phyloP scores from a whole-genome alignment of 1,140 invertebrate species.

The Adoxophyes honmai region DNA sequence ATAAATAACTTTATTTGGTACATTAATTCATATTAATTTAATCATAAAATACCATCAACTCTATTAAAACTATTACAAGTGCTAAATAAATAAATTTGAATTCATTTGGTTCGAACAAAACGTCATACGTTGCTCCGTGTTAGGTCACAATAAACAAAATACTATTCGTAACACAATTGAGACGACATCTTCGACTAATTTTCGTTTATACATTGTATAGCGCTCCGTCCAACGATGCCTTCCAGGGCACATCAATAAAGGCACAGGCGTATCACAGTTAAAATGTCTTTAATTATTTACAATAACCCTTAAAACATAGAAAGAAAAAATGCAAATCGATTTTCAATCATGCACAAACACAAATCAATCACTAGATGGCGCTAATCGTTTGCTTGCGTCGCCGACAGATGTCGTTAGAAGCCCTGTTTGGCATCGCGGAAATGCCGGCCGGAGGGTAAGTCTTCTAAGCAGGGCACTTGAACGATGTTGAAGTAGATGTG shows the following conservation, averaged over 20 bases:
- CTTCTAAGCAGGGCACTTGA: constrained; percentile 86
- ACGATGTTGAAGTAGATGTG: constrained; percentile 93
- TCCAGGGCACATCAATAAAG: constrained; percentile 33
- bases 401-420: constrained; percentile 61
- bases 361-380: constrained; percentile 54
- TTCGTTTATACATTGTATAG: constrained; percentile 4
- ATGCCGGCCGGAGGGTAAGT: constrained; percentile 63
- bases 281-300: constrained; percentile 48
- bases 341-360: background rate
- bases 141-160: background rate
- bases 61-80: constrained; percentile 6
- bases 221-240: constrained; percentile 4
- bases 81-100: constrained; percentile 13
- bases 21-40: constrained; percentile 32
- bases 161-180: too few species aligned
- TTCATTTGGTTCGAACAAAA: constrained; percentile 11
- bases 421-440: constrained; percentile 70
- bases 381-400: constrained; percentile 34
- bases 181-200: background rate
- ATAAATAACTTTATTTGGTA: constrained; percentile 54
- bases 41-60: constrained; percentile 27
- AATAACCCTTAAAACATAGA: constrained; percentile 17
- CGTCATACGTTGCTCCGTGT: background rate
- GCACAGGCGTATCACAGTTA: constrained; percentile 75
- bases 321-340: constrained; percentile 21